Percentiles rank a stretch among this genome's conserved stretches.
Conservation (phyloP, 2,888 invertebrate species). For the Alentia gelatinosa region DNA sequence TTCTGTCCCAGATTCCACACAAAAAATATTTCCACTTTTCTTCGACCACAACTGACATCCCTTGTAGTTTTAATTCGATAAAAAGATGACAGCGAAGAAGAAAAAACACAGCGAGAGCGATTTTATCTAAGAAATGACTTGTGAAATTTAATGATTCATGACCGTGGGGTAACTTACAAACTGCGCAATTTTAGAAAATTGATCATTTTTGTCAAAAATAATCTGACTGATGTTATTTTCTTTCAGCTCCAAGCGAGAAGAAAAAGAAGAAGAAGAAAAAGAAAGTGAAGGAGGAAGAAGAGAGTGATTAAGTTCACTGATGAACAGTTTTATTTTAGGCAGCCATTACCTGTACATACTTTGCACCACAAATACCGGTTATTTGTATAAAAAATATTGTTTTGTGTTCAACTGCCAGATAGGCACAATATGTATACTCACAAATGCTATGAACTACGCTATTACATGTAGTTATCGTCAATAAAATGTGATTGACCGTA, state of each 20-base stretch:
- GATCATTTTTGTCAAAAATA: neutral
- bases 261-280: constrained; percentile 42
- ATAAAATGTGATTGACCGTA: no score
- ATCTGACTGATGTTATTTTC: neutral
- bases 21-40: neutral
- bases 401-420: neutral
- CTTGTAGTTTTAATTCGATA: neutral
- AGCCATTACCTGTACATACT: neutral
- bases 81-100: neutral
- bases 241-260: neutral
- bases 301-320: neutral
- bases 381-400: neutral
- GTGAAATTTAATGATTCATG: neutral
- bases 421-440: neutral
- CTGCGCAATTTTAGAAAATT: neutral
- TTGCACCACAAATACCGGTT: neutral
- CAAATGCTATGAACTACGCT: no score
- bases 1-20: neutral
- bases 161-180: neutral
- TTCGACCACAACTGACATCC: neutral
- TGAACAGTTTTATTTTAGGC: neutral
- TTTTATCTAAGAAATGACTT: neutral
- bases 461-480: no score
- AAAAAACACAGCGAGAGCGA: neutral
- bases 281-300: constrained; percentile 22